Percentiles rank a stretch among this genome's conserved stretches.
These are phyloP conservation scores for Parelbella ahira DNA, from an alignment of 2,888 invertebrate species.

Conservation along the genomic window DNA sequence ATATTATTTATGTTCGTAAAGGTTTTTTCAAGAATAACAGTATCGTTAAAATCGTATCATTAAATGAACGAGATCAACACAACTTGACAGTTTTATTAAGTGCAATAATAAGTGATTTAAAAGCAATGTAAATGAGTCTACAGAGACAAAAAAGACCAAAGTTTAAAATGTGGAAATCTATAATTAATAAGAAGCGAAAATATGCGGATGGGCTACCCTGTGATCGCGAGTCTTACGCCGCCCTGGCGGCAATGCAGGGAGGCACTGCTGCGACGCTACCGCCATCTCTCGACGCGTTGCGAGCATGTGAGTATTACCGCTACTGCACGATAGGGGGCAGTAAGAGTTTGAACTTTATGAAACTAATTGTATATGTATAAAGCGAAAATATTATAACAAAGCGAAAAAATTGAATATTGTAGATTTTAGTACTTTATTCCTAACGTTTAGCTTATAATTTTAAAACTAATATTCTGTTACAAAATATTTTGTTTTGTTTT, in stretches of 20 bases:
- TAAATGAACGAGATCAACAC: conserved; percentile 9
- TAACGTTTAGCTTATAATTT: too few species aligned
- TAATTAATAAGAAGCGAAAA: conserved; percentile 70
- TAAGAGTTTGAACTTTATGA: too few species aligned
- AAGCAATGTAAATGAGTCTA: conserved; percentile 63
- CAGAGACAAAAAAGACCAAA: conserved; percentile 61
- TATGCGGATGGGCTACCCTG: conserved; percentile 65
- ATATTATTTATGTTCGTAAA: too few species aligned
- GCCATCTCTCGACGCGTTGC: conserved; percentile 74
- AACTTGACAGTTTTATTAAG: conserved; percentile 29
- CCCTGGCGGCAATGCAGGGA: conserved; percentile 71
- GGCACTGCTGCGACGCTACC: conserved; percentile 71
- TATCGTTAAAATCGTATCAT: too few species aligned
- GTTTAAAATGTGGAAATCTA: conserved; percentile 74
- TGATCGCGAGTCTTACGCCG: conserved; percentile 68
- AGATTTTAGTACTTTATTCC: too few species aligned
- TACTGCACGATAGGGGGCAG: conserved; percentile 60
- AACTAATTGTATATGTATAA: too few species aligned
- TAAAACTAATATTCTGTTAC: too few species aligned
- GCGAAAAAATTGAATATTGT: too few species aligned
- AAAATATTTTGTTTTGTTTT: too few species aligned
- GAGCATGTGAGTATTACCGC: conserved; percentile 71
- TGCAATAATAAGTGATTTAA: conserved; percentile 32
- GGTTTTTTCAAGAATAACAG: too few species aligned
- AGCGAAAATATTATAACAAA: too few species aligned